Base-by-base conservation (phyloP, 1,140 invertebrate species). In the Temnothorax longispinosus region DNA sequence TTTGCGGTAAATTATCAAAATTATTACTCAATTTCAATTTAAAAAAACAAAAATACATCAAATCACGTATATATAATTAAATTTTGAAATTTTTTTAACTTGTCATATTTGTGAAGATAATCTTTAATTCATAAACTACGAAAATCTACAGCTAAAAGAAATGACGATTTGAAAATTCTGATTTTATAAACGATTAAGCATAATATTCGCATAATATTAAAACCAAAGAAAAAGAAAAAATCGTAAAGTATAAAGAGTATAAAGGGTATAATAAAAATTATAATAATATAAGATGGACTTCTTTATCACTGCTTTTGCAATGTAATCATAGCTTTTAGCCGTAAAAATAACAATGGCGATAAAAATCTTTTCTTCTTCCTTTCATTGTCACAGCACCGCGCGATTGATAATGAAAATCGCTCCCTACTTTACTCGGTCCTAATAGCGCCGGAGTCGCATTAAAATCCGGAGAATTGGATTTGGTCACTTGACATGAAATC, bases 401-500 rank as follows among this genome's bases (percentile, higher is more conserved):
- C 85, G 64, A 86, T 82, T 69, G 64, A 56, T 82, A 85, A 87
- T 71, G 65, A 87, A 72, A 69, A 84, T 84, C 52, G 69, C 35
- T 47, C 18, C 18, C 44, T 85, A 75, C 60, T 87, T 87, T 87
- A 50, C 41, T 69, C 27, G 35, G 32, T 69, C 41, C 60, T 71
- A 82, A 85, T 72, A 75, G 56, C 47, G 35, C 10, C n/a, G 60
- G 71, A 54, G 41, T 67, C 78, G 86, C 71, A 85, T 87, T 87
- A 75, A 85, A 87, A 87, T 87, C 80, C 47, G 50, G 65, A 85
- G 86, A 87, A 87, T 75, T 84, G 85, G 41, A 71, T 82, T 87
- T 81, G 86, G 86, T 87, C 86, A 87, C 80, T 84, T 87, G 80
- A 87, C 86, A 87, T 64, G 80, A 85, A 87, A 87, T 87, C 67